Conservation (phyloP, 2,888 invertebrate species). For the Ochlodes sylvanus region DNA sequence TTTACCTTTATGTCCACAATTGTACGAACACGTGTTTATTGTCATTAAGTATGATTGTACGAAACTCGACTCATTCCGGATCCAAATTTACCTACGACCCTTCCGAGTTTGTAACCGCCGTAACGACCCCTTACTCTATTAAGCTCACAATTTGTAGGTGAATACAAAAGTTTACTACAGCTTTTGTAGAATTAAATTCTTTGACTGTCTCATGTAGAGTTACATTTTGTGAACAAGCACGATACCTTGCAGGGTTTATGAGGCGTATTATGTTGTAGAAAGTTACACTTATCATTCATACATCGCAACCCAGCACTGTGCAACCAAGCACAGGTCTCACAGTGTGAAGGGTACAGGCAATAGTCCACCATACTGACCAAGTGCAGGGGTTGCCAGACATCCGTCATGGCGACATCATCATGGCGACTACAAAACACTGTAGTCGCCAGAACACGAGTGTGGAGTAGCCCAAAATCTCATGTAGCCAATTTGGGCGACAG, state of each 20-base stretch:
- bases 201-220: not conserved
- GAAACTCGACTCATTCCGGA: conserved; percentile 34
- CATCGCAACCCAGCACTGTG: no score
- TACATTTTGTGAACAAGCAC: conserved; percentile 2
- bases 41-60: conserved; percentile 41
- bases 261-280: no score
- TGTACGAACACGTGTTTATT: conserved; percentile 42
- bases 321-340: no score
- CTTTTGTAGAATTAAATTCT: conserved; percentile 32
- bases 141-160: conserved; percentile 28
- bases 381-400: no score
- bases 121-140: conserved; percentile 33
- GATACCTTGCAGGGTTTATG: not conserved
- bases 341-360: no score
- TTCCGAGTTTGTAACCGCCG: conserved; percentile 29
- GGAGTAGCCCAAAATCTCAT: no score
- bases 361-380: no score
- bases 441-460: no score
- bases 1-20: conserved; percentile 52
- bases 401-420: no score
- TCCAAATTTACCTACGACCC: conserved; percentile 35
- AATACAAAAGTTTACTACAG: conserved; percentile 33
- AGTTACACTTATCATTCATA: no score
- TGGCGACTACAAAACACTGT: no score
- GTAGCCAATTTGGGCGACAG: no score